Base-by-base conservation (phyloP, 1,140 invertebrate species). In the Holotrichia oblita region DNA sequence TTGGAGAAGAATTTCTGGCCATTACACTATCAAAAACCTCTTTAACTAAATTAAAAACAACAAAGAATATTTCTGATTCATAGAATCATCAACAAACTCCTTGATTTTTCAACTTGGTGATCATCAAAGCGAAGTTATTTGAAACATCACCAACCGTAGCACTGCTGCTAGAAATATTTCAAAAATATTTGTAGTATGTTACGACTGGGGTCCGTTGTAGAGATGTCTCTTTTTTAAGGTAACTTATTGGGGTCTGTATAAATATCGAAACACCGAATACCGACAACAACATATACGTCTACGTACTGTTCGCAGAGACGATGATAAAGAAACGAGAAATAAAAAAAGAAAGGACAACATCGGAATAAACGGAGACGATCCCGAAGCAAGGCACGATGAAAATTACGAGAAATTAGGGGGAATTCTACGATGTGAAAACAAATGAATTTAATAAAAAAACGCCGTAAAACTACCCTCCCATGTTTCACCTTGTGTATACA, bases 351-450 rank as follows among this genome's bases (percentile, higher is more conserved):
- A 34, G 27, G 2, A n/a, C 14, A 14, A 55, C 17, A 6, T 17
- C 14, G 6, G 14, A 7, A 17, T 17, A 55, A 17, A 17, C 14
- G 48, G 48, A 7, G 17, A 14, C 48, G 48, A 17, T 14, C 48
- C 4, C 14, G 6, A 17, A 14, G 10, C 44, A 14, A 2, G 17
- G 48, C 2, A 55, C 48, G 48, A 55, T 55, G 48, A 55, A 55
- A 55, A 55, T 55, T 55, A 55, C 48, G 48, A n/a, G 48, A 55
- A 55, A 55, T 55, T 55, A 55, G 48, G 48, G 48, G 48, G 48
- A 55, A 55, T 55, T 55, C 17, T 55, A 55, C 48, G 48, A 55
- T n/a, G 48, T 55, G 48, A 55, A 55, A 55, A 55, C 48, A 55
- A 55, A 55, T 14, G n/a, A n/a, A 55, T 17, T 55, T 55, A 55